These are phyloP conservation scores for Percina caprodes DNA, from an alignment of 2,113 vertebrate species.

Conservation along the genomic window DNA sequence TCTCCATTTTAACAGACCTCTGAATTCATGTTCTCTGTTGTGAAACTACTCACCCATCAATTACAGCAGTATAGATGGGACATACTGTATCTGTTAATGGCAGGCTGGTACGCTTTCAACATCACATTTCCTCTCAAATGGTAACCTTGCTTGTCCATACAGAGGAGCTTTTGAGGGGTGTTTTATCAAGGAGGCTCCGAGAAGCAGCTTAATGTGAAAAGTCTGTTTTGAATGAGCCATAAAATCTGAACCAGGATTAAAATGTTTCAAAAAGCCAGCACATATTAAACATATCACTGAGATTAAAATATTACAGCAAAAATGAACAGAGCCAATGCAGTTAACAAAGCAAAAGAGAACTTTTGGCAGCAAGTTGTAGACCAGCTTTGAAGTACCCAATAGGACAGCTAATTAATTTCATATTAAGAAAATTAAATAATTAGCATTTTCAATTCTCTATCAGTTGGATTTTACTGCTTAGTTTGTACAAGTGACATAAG, in stretches of 20 bases:
- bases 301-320: neutral
- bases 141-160: neutral
- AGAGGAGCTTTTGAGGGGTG: neutral
- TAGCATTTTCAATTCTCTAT: neutral
- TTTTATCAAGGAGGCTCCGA: neutral
- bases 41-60: constrained; percentile 15
- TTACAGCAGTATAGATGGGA: neutral
- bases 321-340: neutral
- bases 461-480: neutral
- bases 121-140: neutral
- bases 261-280: neutral
- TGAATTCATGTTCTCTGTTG: constrained; percentile 40
- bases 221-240: neutral
- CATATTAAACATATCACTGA: neutral
- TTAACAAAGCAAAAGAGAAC: neutral
- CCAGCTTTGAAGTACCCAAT: neutral
- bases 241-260: neutral
- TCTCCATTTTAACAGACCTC: constrained; percentile 41
- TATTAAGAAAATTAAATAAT: neutral
- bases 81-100: neutral
- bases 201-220: neutral
- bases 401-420: neutral
- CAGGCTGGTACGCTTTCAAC: neutral
- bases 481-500: neutral
- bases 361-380: neutral